These are phyloP conservation scores for Hoplostethus atlanticus DNA, from an alignment of 2,797 vertebrate species.

Conservation along the genomic window DNA sequence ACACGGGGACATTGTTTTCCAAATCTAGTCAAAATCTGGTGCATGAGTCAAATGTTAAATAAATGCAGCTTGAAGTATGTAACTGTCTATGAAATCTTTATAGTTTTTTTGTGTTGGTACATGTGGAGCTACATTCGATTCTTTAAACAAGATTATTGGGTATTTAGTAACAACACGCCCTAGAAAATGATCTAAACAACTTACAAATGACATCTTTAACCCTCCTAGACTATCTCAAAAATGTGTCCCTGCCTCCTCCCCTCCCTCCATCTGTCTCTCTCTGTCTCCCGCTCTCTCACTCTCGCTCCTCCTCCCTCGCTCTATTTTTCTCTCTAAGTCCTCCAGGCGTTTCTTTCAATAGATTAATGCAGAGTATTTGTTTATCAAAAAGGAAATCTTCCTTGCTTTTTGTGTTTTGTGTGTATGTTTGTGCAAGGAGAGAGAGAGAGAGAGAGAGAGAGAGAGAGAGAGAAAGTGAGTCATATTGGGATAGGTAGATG, in stretches of 20 bases:
- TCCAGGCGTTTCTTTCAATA: neutral
- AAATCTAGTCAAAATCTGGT: no score
- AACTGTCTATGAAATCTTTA: no score
- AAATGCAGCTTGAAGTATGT: no score
- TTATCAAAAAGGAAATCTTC: neutral
- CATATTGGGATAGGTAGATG: conserved; percentile 3
- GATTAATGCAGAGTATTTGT: neutral
- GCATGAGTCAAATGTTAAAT: no score
- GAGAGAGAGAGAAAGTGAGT: neutral
- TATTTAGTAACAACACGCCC: no score
- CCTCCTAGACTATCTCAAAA: no score
- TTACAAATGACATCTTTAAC: no score
- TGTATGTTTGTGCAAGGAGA: neutral
- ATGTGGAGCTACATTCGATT: no score
- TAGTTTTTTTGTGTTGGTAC: no score
- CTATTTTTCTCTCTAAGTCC: neutral
- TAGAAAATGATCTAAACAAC: no score
- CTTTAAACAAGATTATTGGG: no score
- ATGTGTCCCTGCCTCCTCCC: neutral
- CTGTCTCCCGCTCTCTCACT: neutral
- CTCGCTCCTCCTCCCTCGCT: neutral
- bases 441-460: neutral
- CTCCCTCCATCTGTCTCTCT: conserved; percentile 1
- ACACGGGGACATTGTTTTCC: no score
- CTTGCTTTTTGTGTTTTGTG: neutral